phyloP scores from a whole-genome alignment of 1,140 invertebrate species.

The Cotesia typhae region DNA sequence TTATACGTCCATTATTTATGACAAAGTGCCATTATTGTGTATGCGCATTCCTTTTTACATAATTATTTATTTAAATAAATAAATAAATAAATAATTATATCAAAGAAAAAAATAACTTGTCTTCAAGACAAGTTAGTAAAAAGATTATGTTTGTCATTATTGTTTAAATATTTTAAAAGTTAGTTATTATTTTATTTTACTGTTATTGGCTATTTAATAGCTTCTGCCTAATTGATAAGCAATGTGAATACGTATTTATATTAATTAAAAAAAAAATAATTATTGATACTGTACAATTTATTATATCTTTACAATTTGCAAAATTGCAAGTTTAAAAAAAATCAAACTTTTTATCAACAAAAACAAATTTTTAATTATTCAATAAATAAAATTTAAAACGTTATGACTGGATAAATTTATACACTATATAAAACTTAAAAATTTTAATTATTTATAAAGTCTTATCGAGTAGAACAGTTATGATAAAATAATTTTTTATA shows the following conservation, averaged over 20 bases:
- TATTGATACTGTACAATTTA: background rate
- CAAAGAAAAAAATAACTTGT: background rate
- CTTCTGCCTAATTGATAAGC: too few species aligned
- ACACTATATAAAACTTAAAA: too few species aligned
- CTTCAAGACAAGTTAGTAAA: background rate
- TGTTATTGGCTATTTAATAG: background rate
- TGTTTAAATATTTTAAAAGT: background rate
- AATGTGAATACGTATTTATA: too few species aligned
- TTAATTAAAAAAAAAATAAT: too few species aligned
- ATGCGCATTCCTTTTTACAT: background rate
- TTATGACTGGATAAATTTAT: too few species aligned
- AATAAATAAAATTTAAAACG: too few species aligned
- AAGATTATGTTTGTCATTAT: background rate
- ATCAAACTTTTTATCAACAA: too few species aligned
- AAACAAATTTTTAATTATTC: too few species aligned
- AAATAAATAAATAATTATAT: background rate
- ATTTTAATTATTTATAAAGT: too few species aligned
- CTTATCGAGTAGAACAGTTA: too few species aligned
- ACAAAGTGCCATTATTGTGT: slow-evolving; percentile 1
- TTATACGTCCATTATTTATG: slow-evolving; percentile 8
- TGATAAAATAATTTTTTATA: too few species aligned
- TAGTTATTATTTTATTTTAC: slow-evolving; percentile 12
- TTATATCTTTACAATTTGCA: slow-evolving; percentile 7
- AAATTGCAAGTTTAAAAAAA: background rate
- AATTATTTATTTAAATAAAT: background rate